Conservation (phyloP, 2,888 invertebrate genomes). For the Junonia oenone region DNA sequence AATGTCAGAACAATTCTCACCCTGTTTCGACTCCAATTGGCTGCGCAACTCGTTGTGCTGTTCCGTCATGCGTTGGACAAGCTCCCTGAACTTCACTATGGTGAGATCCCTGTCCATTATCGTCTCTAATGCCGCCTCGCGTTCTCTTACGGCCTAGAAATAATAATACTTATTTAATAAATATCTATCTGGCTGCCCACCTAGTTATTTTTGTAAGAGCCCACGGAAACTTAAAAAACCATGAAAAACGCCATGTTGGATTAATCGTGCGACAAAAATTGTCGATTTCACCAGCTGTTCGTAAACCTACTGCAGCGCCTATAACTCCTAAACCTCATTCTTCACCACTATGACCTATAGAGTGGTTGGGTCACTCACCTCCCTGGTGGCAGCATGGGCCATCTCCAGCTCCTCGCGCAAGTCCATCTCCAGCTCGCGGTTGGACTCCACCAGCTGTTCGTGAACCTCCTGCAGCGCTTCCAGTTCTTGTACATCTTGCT, state of each 20-base stretch:
- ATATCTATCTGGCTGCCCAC: too few relatives aligned
- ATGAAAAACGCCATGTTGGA: too few relatives aligned
- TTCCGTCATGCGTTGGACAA: constrained; percentile 93
- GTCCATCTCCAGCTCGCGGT: constrained; percentile 95
- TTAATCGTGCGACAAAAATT: too few relatives aligned
- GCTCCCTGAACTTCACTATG: constrained; percentile 95
- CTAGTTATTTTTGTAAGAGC: too few relatives aligned
- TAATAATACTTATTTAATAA: too few relatives aligned
- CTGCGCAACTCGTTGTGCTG: constrained; percentile 76
- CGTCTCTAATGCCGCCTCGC: constrained; percentile 94
- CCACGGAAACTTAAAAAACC: too few relatives aligned
- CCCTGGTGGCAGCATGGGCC: constrained; percentile 89
- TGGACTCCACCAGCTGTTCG: constrained; percentile 97
- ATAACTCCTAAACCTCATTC: too few relatives aligned
- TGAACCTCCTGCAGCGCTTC: constrained; percentile 96
- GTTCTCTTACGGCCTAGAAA: constrained; percentile 84
- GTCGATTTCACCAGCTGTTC: too few relatives aligned
- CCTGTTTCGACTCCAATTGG: constrained; percentile 81
- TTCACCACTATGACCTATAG: too few relatives aligned
- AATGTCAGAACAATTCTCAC: too few relatives aligned
- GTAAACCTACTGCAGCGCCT: too few relatives aligned
- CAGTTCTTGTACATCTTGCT: constrained; percentile 94
- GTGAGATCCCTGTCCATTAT: constrained; percentile 96
- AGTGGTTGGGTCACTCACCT: too few relatives aligned
- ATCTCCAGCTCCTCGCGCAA: constrained; percentile 97